A percentile compares a stretch with the other conserved stretches of the same genome.
Conservation (phyloP, 2,113 vertebrate genomes). For the Oncorhynchus clarkii region DNA sequence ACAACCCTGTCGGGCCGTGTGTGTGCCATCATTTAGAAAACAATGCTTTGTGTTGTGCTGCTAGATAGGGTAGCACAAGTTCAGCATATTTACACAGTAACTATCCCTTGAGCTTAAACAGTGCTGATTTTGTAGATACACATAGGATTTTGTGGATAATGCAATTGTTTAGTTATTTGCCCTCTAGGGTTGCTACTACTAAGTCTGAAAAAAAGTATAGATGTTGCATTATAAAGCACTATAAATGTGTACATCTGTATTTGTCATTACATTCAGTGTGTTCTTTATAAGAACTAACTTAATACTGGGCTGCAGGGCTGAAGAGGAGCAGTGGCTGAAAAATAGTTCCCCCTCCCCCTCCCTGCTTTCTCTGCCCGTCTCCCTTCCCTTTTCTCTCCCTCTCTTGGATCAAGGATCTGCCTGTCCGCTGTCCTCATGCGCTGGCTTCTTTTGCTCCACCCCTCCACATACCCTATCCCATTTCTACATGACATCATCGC, state of each 20-base stretch:
- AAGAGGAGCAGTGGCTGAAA: too few species aligned
- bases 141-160: too few species aligned
- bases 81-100: constrained; percentile 41
- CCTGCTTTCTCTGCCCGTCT: constrained; percentile 30
- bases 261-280: not conserved
- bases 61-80: constrained; percentile 14
- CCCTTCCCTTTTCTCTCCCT: constrained; percentile 15
- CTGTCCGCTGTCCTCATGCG: constrained; percentile 63
- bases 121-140: too few species aligned
- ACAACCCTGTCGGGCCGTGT: constrained; percentile 53
- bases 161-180: too few species aligned
- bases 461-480: constrained; percentile 57
- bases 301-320: constrained; percentile 22
- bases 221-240: too few species aligned
- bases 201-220: too few species aligned
- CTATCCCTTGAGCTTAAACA: too few species aligned
- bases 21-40: constrained; percentile 42
- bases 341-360: not conserved
- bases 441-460: constrained; percentile 55
- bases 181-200: too few species aligned
- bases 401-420: constrained; percentile 48
- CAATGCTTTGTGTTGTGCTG: constrained; percentile 34
- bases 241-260: too few species aligned
- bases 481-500: constrained; percentile 76
- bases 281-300: constrained; percentile 23